Base-by-base conservation (phyloP, 2,113 vertebrate species). In the Neopipo cinnamomea region DNA sequence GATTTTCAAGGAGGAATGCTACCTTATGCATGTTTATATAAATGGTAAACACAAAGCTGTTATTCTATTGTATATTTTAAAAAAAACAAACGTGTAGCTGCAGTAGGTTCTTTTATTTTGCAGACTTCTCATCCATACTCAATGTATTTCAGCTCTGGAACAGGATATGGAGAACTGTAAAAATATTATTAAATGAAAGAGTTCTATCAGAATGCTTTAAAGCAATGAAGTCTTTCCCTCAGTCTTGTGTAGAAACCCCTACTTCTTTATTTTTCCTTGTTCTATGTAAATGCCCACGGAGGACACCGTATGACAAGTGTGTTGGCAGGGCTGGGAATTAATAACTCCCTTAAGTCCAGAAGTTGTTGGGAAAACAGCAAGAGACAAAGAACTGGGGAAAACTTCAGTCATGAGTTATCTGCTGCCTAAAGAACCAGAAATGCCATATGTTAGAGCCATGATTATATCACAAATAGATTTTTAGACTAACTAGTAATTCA, bases 71-170 rank as follows among this genome's bases (percentile, higher is more conserved):
- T 13, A n/a, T n/a, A n/a, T n/a, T n/a, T n/a, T n/a, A n/a, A n/a
- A n/a, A n/a, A n/a, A n/a, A n/a, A n/a, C n/a, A n/a, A n/a, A n/a
- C 49, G 42, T 3, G 3, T 11, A 63, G 30, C 4, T 15, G 0
- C 19, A 22, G 5, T 24, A 56, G 8, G 8, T 31, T 72, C 16
- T 79, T 91, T 67, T 63, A 44, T 72, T 80, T 95, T 49, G 12
- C 25, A 46, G n/a, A 9, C 8, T 83, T 78, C 10, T 55, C 6
- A 44, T 37, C 14, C 35, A 19, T 46, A 15, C 24, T 33, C 15
- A 65, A n/a, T 52, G 1, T 56, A 46, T 58, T 83, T 62, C 14
- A 30, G 16, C 25, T 87, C 16, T 89, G 66, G 19, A 74, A 16
- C 22, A 71, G 31, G 46, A 53, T 33, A 35, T 23, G 25, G 39